These are phyloP conservation scores for Nyctibius grandis DNA, from an alignment of 2,797 vertebrate species.

Conservation along the genomic window DNA sequence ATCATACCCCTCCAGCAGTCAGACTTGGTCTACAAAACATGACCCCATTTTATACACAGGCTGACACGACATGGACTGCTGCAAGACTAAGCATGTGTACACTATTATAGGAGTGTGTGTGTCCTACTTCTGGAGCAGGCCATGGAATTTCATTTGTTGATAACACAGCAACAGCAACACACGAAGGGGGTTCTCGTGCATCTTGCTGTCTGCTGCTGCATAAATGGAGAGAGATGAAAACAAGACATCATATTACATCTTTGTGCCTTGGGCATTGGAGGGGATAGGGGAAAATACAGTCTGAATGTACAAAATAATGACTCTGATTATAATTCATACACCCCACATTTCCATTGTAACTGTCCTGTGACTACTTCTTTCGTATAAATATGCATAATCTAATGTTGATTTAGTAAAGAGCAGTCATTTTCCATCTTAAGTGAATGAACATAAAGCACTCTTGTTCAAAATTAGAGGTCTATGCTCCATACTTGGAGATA, in stretches of 20 bases:
- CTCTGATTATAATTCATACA: background rate
- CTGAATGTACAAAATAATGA: background rate
- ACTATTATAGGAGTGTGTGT: background rate
- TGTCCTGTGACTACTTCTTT: background rate
- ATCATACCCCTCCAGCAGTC: background rate
- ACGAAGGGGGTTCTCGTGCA: rapidly evolving
- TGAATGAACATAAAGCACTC: background rate
- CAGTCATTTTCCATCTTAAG: background rate
- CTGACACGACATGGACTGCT: background rate
- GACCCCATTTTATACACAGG: background rate
- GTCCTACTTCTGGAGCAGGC: background rate
- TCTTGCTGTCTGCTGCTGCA: background rate
- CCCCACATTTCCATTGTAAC: background rate
- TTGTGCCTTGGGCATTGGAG: background rate
- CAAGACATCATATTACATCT: background rate
- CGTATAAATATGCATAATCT: background rate
- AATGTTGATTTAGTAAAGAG: background rate
- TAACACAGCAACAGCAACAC: background rate
- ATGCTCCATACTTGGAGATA: background rate
- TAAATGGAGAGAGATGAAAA: background rate
- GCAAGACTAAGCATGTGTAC: background rate
- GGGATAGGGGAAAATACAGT: background rate
- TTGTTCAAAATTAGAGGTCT: background rate
- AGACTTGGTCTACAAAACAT: background rate
- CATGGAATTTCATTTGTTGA: background rate